These are phyloP conservation scores for Drosophila parvula DNA, from an alignment of 1,140 invertebrate genomes.

Conservation along the genomic window DNA sequence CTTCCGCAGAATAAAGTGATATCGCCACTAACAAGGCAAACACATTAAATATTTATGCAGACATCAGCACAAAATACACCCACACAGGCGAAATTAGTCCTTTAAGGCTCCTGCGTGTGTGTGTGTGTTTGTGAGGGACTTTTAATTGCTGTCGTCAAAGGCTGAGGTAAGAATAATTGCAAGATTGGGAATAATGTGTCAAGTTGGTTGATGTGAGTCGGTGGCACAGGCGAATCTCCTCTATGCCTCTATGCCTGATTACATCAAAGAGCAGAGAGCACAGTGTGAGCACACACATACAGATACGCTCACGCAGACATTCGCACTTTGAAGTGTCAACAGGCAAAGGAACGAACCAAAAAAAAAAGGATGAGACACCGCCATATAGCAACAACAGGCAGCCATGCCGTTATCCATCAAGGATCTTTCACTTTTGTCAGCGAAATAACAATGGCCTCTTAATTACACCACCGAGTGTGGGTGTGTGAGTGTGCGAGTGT, in stretches of 20 bases:
- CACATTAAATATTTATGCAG: constrained; percentile 81
- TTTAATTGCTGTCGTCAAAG: constrained; percentile 80
- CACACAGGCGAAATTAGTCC: constrained; percentile 53
- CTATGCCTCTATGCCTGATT: constrained; percentile 44
- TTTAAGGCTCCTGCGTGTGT: constrained; percentile 45
- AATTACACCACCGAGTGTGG: constrained; percentile 73
- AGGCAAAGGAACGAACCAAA: constrained; percentile 51
- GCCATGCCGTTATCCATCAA: constrained; percentile 75
- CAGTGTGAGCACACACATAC: no score
- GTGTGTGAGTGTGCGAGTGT: constrained; percentile 10
- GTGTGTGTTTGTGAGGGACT: constrained; percentile 32
- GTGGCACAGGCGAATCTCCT: constrained; percentile 35
- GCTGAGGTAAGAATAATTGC: constrained; percentile 83
- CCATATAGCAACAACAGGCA: constrained; percentile 31
- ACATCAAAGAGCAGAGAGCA: constrained; percentile 67
- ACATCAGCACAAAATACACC: constrained; percentile 47
- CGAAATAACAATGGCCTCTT: constrained; percentile 84
- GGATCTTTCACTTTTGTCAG: constrained; percentile 84
- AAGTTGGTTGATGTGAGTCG: constrained; percentile 41
- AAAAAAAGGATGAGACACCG: constrained; percentile 33
- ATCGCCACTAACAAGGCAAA: constrained; percentile 83
- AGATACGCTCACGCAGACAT: constrained; percentile 45
- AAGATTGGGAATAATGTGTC: constrained; percentile 82
- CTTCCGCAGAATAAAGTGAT: constrained; percentile 84
- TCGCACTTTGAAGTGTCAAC: constrained; percentile 83